Percentiles rank a stretch among this genome's conserved stretches.
phyloP scores from a whole-genome alignment of 2,888 invertebrate genomes.

The Oligia latruncula region DNA sequence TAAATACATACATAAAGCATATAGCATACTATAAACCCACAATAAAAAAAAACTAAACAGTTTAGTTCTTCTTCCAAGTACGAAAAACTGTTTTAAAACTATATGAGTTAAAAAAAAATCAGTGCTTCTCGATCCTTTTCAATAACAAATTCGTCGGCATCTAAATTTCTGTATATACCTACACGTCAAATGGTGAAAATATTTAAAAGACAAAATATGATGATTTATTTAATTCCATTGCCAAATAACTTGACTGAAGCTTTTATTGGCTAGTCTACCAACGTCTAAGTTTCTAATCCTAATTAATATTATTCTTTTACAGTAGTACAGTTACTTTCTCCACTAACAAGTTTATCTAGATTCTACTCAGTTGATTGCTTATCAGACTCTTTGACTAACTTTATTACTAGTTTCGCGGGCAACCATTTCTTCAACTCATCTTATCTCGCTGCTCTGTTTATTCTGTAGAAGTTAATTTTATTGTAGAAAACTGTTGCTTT shows the following conservation, averaged over 20 bases:
- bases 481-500: slow-evolving; percentile 12
- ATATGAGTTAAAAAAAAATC: background rate
- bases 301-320: slow-evolving; percentile 52
- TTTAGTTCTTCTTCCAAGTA: background rate
- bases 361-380: slow-evolving; percentile 49
- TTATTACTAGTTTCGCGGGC: slow-evolving; percentile 31
- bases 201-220: background rate
- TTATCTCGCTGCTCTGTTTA: slow-evolving; percentile 35
- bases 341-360: slow-evolving; percentile 55
- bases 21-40: background rate
- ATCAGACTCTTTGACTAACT: slow-evolving; percentile 38
- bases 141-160: background rate
- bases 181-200: background rate
- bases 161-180: background rate
- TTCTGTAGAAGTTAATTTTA: slow-evolving; percentile 24
- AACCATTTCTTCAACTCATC: slow-evolving; percentile 28
- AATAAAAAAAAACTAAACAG: background rate
- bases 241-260: slow-evolving; percentile 16
- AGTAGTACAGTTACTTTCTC: slow-evolving; percentile 50
- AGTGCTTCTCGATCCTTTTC: background rate
- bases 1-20: background rate
- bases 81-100: background rate
- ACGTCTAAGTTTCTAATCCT: slow-evolving; percentile 48
- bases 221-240: slow-evolving; percentile 21
- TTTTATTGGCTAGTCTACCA: slow-evolving; percentile 22